Conservation (phyloP, 1,140 invertebrate genomes). For the Teleopsis dalmanni region DNA sequence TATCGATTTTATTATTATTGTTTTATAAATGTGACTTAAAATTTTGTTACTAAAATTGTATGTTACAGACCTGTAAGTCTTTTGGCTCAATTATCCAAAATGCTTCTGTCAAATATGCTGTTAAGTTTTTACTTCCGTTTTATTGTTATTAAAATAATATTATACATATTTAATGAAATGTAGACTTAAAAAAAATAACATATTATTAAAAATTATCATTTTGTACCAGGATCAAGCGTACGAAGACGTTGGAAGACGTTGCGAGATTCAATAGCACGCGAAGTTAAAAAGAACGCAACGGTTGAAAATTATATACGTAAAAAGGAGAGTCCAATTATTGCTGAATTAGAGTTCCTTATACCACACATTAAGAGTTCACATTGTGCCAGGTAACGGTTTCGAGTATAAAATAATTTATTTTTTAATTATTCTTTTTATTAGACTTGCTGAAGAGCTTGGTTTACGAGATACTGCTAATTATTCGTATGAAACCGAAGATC, state of each 20-base stretch:
- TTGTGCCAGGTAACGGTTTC: slow-evolving; percentile 6
- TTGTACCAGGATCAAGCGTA: slow-evolving; percentile 1
- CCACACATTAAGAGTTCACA: slow-evolving; percentile 7
- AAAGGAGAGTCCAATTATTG: slow-evolving; percentile 9
- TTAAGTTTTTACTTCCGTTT: too few species aligned
- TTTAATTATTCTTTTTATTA: not conserved
- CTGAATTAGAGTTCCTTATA: slow-evolving; percentile 10
- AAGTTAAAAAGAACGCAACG: slow-evolving; percentile 10
- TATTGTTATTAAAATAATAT: too few species aligned
- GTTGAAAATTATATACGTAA: slow-evolving; percentile 6
- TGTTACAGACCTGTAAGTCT: too few species aligned
- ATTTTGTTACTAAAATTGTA: too few species aligned
- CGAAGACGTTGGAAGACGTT: slow-evolving; percentile 9
- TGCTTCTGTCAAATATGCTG: too few species aligned
- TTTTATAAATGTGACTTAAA: too few species aligned
- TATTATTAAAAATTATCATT: not conserved
- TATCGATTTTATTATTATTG: too few species aligned
- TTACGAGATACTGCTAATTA: not conserved
- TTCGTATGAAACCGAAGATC: not conserved
- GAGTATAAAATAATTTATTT: not conserved
- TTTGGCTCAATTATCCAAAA: too few species aligned
- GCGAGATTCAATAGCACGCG: slow-evolving; percentile 5
- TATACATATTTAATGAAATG: too few species aligned
- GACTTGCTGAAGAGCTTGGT: slow-evolving; percentile 10
- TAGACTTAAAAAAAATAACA: too few species aligned